Evolutionary conservation across 2,113 vertebrate species (phyloP).

Genomic region (Mirounga angustirostris): DNA sequence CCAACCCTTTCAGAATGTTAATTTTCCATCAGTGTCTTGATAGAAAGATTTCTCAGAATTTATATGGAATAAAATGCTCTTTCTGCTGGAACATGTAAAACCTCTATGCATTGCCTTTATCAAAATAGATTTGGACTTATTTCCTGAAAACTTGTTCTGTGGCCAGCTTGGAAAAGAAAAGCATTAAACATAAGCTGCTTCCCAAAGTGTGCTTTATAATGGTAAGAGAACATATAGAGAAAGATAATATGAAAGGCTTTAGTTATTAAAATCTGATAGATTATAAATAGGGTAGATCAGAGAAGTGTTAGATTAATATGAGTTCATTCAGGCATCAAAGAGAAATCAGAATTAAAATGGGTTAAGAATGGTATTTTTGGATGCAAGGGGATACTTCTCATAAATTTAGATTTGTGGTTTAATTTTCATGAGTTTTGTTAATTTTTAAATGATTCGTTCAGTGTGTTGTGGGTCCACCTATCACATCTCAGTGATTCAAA

Average conservation of each 20-base stretch:
- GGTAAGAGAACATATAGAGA: background rate
- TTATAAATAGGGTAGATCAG: background rate
- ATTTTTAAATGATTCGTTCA: background rate
- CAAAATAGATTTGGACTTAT: constrained; percentile 29
- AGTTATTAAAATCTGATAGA: background rate
- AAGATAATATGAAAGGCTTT: background rate
- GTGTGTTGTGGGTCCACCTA: background rate
- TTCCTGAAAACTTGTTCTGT: background rate
- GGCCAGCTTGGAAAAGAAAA: background rate
- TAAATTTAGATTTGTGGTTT: background rate
- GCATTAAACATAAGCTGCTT: background rate
- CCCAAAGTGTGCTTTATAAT: background rate
- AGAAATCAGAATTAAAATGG: background rate
- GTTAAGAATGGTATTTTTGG: constrained; percentile 9
- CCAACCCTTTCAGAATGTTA: constrained; percentile 54
- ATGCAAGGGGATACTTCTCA: background rate
- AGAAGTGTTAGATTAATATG: background rate
- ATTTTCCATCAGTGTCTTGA: background rate
- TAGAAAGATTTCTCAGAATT: background rate
- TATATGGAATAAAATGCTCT: background rate
- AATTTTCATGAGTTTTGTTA: constrained; percentile 11
- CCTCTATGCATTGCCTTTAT: background rate
- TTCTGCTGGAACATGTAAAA: background rate
- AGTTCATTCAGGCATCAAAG: background rate
- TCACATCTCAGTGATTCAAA: background rate